Conservation (phyloP, 2,888 invertebrate genomes). For the Fragum fragum region DNA sequence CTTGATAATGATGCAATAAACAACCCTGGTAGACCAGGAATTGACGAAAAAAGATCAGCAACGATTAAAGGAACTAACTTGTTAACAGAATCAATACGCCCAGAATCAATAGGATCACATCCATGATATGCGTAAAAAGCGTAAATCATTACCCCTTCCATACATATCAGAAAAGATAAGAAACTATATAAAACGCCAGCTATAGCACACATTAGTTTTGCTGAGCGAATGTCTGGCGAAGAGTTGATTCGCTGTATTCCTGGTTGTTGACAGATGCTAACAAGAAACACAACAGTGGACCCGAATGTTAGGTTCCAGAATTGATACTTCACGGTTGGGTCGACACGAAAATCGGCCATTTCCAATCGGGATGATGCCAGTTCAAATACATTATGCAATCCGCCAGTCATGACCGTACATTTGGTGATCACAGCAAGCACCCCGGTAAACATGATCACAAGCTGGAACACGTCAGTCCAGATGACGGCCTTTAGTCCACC, state of each 20-base stretch:
- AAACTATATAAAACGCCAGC: slow-evolving; percentile 26
- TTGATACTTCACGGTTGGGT: slow-evolving; percentile 36
- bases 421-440: slow-evolving; percentile 39
- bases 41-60: slow-evolving; percentile 32
- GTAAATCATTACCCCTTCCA: slow-evolving; percentile 41
- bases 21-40: slow-evolving; percentile 41
- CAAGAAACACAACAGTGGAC: slow-evolving; percentile 21
- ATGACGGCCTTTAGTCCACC: slow-evolving; percentile 53
- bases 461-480: slow-evolving; percentile 53
- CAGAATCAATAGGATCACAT: slow-evolving; percentile 34
- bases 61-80: slow-evolving; percentile 42
- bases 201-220: slow-evolving; percentile 30
- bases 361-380: slow-evolving; percentile 16
- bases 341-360: slow-evolving; percentile 17
- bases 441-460: slow-evolving; percentile 46
- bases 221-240: slow-evolving; percentile 30
- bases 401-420: slow-evolving; percentile 35
- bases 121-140: slow-evolving; percentile 34
- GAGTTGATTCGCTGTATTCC: slow-evolving; percentile 43
- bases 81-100: slow-evolving; percentile 32
- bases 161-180: slow-evolving; percentile 13
- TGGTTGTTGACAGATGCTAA: slow-evolving; percentile 28
- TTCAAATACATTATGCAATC: slow-evolving; percentile 11
- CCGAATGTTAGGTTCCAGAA: slow-evolving; percentile 42
- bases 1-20: slow-evolving; percentile 46